Base-by-base conservation (phyloP, 2,797 vertebrate genomes). In the Naso thynnoides region DNA sequence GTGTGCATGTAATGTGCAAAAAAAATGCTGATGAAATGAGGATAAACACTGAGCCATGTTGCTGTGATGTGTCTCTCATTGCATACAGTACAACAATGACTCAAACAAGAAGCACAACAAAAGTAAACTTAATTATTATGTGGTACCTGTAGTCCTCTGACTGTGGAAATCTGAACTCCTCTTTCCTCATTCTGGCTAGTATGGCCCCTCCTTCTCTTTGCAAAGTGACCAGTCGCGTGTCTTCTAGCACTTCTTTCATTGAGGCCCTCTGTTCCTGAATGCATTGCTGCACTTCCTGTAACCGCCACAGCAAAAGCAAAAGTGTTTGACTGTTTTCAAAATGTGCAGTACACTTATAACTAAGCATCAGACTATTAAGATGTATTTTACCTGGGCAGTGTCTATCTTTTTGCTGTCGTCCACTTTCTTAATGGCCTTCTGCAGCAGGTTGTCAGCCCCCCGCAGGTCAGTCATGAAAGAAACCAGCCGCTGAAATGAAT, bases 131-230 rank as follows among this genome's bases (percentile, higher is more conserved):
- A 16, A 21, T 13, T 53, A 21, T 6, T 3, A 49, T 63, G 1
- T 55, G 13, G 45, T 83, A 95, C 95, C 93, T 94, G 84, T 93
- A 95, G 86, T 95, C 94, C 65, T 95, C 93, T 70, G 94, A 95
- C 23, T 94, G 93, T 33, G 88, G 76, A 52, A 95, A 95, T 63
- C 82, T 81, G 70, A 88, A 88, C 76, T 95, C 93, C 55, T 96
- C 95, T 66, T 84, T 93, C 69, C 86, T 94, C 89, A 95, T 93
- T 87, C 96, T 91, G 87, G 97, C 97, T 78, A 98, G 90, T 2
- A 92, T 89, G 0, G 96, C 93, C 0, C 97, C 97, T 0, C 95
- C 97, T 67, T 98, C 97, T 16, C 95, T 93, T 85, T 99, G 97
- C 81, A 97, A 88, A 6, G 67, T 80, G 39, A 96, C 93, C 88